A percentile compares a stretch with the other conserved stretches of the same genome.
phyloP scores from a whole-genome alignment of 2,113 vertebrate genomes.

The Chloroceryle aenea region DNA sequence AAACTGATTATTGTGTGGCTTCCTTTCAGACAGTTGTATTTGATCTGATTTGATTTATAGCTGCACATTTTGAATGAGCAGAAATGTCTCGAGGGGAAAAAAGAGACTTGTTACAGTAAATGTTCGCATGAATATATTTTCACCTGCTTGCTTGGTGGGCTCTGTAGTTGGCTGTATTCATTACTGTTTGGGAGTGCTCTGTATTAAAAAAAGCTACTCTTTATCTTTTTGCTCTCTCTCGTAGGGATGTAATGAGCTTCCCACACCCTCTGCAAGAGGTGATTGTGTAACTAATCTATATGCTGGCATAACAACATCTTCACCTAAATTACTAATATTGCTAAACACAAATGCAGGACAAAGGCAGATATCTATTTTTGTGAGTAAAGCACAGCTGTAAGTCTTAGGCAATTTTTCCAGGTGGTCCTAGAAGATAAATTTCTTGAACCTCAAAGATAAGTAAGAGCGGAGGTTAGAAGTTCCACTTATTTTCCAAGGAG shows the following conservation, averaged over 20 bases:
- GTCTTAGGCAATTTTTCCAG: neutral
- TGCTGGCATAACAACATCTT: neutral
- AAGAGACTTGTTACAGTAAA: neutral
- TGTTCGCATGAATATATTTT: neutral
- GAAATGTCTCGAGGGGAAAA: conserved; percentile 22
- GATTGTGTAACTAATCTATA: conserved; percentile 10
- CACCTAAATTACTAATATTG: conserved; percentile 32
- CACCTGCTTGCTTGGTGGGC: conserved; percentile 60
- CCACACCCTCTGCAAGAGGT: neutral
- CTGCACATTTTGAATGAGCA: conserved; percentile 36
- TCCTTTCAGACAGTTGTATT: conserved; percentile 55
- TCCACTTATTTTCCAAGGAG: neutral
- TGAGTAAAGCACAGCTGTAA: neutral
- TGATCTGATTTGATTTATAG: conserved; percentile 63
- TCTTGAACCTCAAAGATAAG: neutral
- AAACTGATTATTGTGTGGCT: conserved; percentile 57
- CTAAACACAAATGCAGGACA: conserved; percentile 47
- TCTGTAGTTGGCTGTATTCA: neutral
- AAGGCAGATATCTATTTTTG: neutral
- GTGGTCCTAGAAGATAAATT: neutral
- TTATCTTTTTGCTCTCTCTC: neutral
- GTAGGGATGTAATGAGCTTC: neutral
- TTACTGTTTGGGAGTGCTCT: neutral
- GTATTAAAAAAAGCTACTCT: neutral
- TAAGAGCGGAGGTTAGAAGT: neutral